Conservation (phyloP, 2,797 vertebrate genomes). For the Lerista edwardsae region DNA sequence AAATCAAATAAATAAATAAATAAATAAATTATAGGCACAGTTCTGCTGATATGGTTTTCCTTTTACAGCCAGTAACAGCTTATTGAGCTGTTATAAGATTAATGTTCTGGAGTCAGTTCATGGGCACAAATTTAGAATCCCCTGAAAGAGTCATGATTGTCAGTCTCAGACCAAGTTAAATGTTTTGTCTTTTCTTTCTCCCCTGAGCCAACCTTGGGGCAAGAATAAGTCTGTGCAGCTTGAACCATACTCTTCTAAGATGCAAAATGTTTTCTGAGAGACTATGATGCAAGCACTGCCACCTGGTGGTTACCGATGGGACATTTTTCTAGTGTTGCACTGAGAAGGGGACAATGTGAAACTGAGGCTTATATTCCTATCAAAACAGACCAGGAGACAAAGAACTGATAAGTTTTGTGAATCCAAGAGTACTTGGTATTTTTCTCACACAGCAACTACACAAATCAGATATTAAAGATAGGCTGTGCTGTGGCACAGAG, state of each 20-base stretch:
- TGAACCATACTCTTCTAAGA: neutral
- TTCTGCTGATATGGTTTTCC: too few species aligned
- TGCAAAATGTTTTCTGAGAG: neutral
- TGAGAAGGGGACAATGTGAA: neutral
- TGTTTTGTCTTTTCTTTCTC: neutral
- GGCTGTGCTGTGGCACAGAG: neutral
- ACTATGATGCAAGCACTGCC: slow-evolving; percentile 51
- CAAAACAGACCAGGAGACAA: neutral
- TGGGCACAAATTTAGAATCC: too few species aligned
- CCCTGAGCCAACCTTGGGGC: neutral
- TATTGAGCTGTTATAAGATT: too few species aligned
- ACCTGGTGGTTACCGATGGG: slow-evolving; percentile 57
- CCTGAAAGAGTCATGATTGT: neutral
- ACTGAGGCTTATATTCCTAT: too few species aligned
- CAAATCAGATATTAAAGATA: neutral
- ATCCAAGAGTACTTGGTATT: neutral
- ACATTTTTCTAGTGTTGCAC: neutral
- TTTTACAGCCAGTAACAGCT: too few species aligned
- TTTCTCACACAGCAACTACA: neutral
- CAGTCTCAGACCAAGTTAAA: neutral
- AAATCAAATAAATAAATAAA: too few species aligned
- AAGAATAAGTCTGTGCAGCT: neutral
- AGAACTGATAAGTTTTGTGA: neutral
- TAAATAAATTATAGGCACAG: too few species aligned
- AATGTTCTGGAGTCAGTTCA: too few species aligned